Base-by-base conservation (phyloP, 1,140 invertebrate genomes). In the Mizuhopecten yessoensis region DNA sequence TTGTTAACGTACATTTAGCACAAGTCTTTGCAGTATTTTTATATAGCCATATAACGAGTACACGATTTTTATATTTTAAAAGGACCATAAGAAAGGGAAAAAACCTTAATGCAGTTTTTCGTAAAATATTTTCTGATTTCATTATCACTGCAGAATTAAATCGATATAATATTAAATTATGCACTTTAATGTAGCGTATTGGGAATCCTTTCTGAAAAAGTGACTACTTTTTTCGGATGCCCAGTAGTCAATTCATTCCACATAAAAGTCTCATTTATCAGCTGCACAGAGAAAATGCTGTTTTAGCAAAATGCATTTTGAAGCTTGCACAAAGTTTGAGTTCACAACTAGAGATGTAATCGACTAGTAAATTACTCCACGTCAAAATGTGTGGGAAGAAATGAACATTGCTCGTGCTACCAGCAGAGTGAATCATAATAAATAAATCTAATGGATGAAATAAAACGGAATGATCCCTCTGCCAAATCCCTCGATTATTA, bases 361-460 rank as follows among this genome's bases (percentile, higher is more conserved):
- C 23, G 23, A 75, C 57, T 7, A 13, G n/a, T 11, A 75, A 75
- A 29, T n/a, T 75, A 75, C n/a, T 75, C 23, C 5, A 75, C 29
- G 57, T 75, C 57, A 75, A 75, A 75, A 29, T 75, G 1, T 75
- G 23, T 75, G 57, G n/a, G 57, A 9, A 5, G 57, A 75, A 75
- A 75, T 75, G 57, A 29, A n/a, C 57, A 75, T 75, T 75, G 57
- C 11, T 75, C 57, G n/a, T 75, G 57, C 57, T 29, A 29, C 1
- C 0, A n/a, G 57, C 57, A 5, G 57, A 75, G 57, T 75, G 57
- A 75, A 75, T 11, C 29, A n/a, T 75, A 75, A 75, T 75, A 75
- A 75, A 75, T 75, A 29, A 75, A 75, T n/a, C 29, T 75, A n/a
- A 75, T 75, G 57, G 57, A 75, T 29, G 57, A n/a, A n/a, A 75